A percentile compares a stretch with the other conserved stretches of the same genome.
phyloP scores from a whole-genome alignment of 64 coral and sea anemone species.

The Actinia tenebrosa region DNA sequence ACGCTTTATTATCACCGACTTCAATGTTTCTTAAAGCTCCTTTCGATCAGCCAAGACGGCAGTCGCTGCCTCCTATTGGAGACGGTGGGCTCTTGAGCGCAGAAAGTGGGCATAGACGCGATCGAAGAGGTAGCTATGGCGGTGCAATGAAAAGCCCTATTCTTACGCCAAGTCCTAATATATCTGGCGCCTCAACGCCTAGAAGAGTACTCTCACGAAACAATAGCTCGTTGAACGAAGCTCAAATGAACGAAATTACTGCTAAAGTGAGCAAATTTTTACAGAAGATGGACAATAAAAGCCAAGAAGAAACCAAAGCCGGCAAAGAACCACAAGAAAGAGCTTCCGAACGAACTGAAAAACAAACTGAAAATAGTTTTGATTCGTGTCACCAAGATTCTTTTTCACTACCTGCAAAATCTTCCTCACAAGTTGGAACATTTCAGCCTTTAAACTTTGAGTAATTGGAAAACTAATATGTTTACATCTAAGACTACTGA shows the following conservation, averaged over 20 bases:
- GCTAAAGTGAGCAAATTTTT: constrained; percentile 82
- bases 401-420: not conserved
- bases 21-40: constrained; percentile 59
- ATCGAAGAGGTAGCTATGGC: constrained; percentile 13
- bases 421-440: not conserved
- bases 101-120: not conserved
- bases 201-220: constrained; percentile 31
- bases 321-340: not conserved
- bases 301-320: not conserved
- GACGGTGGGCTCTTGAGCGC: constrained; percentile 44
- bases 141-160: constrained; percentile 19
- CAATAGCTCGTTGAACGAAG: constrained; percentile 52
- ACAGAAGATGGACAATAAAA: constrained; percentile 64
- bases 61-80: constrained; percentile 73
- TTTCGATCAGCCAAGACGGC: constrained; percentile 71
- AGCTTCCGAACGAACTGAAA: not conserved
- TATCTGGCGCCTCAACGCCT: constrained; percentile 38
- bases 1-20: not conserved
- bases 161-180: constrained; percentile 4
- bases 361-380: not conserved
- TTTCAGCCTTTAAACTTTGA: not conserved
- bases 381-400: not conserved
- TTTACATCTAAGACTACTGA: not conserved
- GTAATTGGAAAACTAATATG: not conserved
- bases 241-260: constrained; percentile 50